Evolutionary conservation across 2,113 vertebrate genomes (phyloP), one percentile per base, ranked within the genome.

Genomic region (Nasalis larvatus): DNA sequence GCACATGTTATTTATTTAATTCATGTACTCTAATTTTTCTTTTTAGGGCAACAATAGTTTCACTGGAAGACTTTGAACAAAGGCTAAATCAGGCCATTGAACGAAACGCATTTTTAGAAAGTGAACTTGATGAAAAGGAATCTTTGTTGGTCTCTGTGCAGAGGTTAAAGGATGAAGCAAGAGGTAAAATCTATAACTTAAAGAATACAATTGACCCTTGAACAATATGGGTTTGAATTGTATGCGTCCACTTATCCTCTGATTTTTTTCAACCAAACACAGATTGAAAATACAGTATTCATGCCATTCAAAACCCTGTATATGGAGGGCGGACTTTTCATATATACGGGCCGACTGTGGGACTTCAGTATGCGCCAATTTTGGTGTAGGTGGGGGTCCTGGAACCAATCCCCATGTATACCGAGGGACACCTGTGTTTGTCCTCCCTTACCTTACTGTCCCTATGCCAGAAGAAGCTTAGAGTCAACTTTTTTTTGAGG

Each of bases 51-150:
- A 99, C 99, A 74, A 99, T 99, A 97, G 99, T 99, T 98, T 99
- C 99, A 35, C 98, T 99, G 96, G 99, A 99, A 98, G 99, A 99
- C 98, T 99, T 99, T 98, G 99, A 99, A 98, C 99, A 99, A 97
- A 99, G 99, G 97, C 98, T 99, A 96, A 99, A 99, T 99, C 99
- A 99, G 98, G 99, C 99, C 94, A 99, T 99, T 85, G 99, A 99
- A 98, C 99, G 99, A 98, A 99, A 99, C 82, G 99, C 99, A 1
- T 99, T 99, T 98, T 99, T 99, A 97, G 99, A 99, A 98, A 99
- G 99, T 49, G 99, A 99, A 91, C 99, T 99, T 97, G 99, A 99
- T 95, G 99, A 99, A 98, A 99, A 99, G 96, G 99, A 99, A 97
- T 99, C 99, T 0, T 98, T 99, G 83, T 98, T 99, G 74, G 99